Evolutionary conservation across 2,888 invertebrate species (phyloP).

Genomic region (Anoncus sp.): DNA sequence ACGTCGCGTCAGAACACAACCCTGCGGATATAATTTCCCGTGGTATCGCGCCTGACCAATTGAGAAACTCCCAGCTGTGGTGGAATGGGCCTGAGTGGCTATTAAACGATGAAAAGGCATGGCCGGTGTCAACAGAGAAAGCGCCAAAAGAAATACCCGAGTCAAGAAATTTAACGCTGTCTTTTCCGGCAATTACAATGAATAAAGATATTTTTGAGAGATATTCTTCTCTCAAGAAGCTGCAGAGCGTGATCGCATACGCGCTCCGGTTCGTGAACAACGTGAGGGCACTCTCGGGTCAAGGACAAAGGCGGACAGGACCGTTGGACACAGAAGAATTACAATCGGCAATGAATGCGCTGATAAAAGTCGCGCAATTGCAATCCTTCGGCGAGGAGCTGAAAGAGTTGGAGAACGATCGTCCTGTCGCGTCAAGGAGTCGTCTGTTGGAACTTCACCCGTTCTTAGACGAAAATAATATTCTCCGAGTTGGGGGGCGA

Average conservation of each 20-base stretch:
- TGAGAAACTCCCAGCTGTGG: conserved; percentile 17
- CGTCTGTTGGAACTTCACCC: neutral
- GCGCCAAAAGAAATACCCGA: conserved; percentile 30
- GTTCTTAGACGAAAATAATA: neutral
- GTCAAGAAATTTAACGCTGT: neutral
- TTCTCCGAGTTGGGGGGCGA: neutral
- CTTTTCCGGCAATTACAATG: conserved; percentile 2
- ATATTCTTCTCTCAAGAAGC: conserved; percentile 34
- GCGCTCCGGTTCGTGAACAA: conserved; percentile 29
- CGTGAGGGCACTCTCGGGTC: neutral
- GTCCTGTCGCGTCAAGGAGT: neutral
- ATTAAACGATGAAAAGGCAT: conserved; percentile 9
- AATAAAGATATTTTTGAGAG: conserved; percentile 20
- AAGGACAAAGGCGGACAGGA: neutral
- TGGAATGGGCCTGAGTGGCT: conserved; percentile 33
- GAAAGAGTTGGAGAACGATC: neutral
- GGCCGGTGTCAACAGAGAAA: conserved; percentile 37
- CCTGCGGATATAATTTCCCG: conserved; percentile 41
- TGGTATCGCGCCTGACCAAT: conserved; percentile 30
- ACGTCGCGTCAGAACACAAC: conserved; percentile 41
- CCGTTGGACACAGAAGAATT: conserved; percentile 7
- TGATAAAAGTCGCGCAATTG: neutral
- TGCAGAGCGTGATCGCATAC: conserved; percentile 15
- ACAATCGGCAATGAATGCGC: conserved; percentile 1
- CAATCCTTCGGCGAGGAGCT: neutral